Evolutionary conservation across 2,797 vertebrate genomes (phyloP).

Genomic region (Microtus agrestis): DNA sequence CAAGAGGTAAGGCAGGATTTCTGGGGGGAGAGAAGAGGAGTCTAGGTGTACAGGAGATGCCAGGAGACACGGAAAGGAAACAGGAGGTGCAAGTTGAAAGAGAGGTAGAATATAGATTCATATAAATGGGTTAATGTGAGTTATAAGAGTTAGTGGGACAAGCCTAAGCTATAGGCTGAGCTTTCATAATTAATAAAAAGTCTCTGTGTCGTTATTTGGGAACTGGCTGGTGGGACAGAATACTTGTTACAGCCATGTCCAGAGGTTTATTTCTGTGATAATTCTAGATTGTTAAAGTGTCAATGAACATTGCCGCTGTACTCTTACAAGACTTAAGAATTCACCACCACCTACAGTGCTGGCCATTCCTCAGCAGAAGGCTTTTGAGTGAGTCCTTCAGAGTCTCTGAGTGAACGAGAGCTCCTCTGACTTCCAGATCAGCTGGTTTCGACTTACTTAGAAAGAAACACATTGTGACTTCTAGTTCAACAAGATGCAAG

Average conservation of each 20-base stretch:
- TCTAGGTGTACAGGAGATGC: too few relatives aligned
- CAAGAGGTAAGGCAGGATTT: too few relatives aligned
- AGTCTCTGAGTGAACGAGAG: not conserved
- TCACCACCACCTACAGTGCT: not conserved
- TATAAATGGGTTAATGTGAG: not conserved
- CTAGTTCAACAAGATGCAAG: not conserved
- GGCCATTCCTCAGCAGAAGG: not conserved
- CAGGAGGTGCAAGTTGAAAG: not conserved
- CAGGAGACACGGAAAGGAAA: too few relatives aligned
- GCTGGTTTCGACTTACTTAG: not conserved
- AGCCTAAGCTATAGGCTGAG: not conserved
- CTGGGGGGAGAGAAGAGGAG: too few relatives aligned
- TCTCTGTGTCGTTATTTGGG: not conserved
- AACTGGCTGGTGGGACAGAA: not conserved
- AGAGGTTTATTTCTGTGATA: not conserved
- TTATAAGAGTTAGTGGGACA: not conserved
- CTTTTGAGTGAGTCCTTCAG: not conserved
- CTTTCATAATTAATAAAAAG: not conserved
- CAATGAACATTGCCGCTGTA: not conserved
- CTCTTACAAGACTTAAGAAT: not conserved
- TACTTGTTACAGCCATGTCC: not conserved
- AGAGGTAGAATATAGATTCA: not conserved
- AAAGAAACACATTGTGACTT: constrained; percentile 38
- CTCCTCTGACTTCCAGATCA: not conserved
- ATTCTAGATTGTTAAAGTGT: not conserved